Evolutionary conservation across 2,797 vertebrate genomes (phyloP).

Genomic region (Glyptemys insculpta): DNA sequence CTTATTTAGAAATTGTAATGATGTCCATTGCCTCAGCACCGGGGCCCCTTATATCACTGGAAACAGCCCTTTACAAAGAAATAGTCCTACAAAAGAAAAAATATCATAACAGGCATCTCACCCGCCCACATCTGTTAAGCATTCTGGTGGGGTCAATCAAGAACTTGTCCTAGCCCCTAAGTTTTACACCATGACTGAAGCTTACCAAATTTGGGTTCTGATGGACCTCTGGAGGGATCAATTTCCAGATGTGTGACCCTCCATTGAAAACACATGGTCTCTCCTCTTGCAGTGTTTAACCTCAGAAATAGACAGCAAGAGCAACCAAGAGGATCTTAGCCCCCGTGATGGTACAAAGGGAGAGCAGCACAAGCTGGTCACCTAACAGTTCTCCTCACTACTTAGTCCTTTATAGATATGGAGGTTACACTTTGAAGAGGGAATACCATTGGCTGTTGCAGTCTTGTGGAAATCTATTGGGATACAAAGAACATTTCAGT

Average conservation of each 20-base stretch:
- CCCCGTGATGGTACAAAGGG: not conserved
- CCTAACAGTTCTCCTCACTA: not conserved
- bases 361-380: not conserved
- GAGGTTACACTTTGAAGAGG: not conserved
- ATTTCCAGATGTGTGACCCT: not conserved
- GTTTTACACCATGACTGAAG: not conserved
- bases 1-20: not conserved
- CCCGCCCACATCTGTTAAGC: not conserved
- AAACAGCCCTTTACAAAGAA: not conserved
- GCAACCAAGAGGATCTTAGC: not conserved
- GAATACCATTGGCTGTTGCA: not conserved
- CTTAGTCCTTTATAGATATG: not conserved
- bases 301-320: not conserved
- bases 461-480: not conserved
- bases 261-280: not conserved
- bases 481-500: not conserved
- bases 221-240: not conserved
- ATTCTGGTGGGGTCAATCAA: rapidly evolving
- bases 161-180: not conserved
- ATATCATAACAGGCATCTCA: not conserved
- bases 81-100: not conserved
- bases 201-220: not conserved
- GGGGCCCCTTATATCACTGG: not conserved
- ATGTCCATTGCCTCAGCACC: not conserved
- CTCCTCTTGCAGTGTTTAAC: not conserved